Evolutionary conservation across 2,888 invertebrate genomes (phyloP), one percentile per base, ranked within the genome.

Genomic region (Sepioteuthis lessoniana): DNA sequence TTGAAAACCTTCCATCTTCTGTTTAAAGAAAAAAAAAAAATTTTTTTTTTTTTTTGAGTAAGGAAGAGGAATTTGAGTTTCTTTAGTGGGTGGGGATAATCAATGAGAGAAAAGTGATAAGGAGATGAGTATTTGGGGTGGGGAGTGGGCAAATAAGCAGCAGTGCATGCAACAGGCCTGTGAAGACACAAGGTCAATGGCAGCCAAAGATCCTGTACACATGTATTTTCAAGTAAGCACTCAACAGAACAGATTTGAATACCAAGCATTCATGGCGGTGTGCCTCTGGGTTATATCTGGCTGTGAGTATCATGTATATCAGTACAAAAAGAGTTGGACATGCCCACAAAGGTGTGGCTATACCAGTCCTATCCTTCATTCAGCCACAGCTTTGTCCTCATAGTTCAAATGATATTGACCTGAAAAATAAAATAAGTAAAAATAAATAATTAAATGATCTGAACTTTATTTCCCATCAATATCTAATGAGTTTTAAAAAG

Each of bases 331-430:
- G n/a, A 25, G 55, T 25, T 5, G 55, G 25, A 55, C 55, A 55
- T 55, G 55, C 55, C 5, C 55, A 55, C 55, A 25, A 55, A 42
- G 42, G 25, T 25, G 55, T 76, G 35, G n/a, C 76, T n/a, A 76
- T 13, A n/a, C n/a, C 76, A n/a, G 76, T 35, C 46, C 60, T 91
- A 60, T 38, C 46, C 90, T 91, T 96, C 95, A 96, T 93, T 96
- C 96, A 16, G 96, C 95, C 46, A 96, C 95, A 13, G 95, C 95
- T 90, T 95, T 96, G 91, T 95, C 95, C 90, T 95, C 95, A 94
- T 95, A 96, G 46, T 95, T 95, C 50, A 96, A 94, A 42, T 95
- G 95, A 94, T 95, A 95, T 90, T 95, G 94, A 94, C 95, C 96
- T 96, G 95, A 91, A 95, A 95, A 60, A 94, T 55, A 94, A 38